Percentiles rank a stretch among this genome's conserved stretches.
Evolutionary conservation across 2,888 invertebrate genomes (phyloP).

Genomic region (Drosophila limbata): DNA sequence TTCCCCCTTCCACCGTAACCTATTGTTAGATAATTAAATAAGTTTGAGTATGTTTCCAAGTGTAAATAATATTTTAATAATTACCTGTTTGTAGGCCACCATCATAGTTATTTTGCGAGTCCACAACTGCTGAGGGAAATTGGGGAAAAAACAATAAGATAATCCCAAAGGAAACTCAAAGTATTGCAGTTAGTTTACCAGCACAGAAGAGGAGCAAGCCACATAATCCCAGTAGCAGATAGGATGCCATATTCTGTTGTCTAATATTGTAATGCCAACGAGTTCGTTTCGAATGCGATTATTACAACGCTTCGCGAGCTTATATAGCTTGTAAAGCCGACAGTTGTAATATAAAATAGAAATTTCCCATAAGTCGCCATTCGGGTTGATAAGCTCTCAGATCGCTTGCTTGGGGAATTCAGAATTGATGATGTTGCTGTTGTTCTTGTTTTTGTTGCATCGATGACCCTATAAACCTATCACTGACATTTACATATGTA

Average conservation of each 20-base stretch:
- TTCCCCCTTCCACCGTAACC: slow-evolving; percentile 5
- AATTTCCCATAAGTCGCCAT: slow-evolving; percentile 36
- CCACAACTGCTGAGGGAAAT: neutral
- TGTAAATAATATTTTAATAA: neutral
- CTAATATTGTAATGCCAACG: neutral
- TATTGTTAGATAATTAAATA: neutral
- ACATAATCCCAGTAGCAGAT: slow-evolving; percentile 33
- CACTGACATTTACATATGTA: neutral
- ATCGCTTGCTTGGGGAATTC: slow-evolving; percentile 44
- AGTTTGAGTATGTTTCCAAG: neutral
- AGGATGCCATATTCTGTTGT: slow-evolving; percentile 35
- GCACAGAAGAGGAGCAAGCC: slow-evolving; percentile 36
- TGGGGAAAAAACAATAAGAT: neutral
- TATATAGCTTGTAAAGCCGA: slow-evolving; percentile 36
- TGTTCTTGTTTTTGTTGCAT: neutral
- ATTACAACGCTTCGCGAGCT: slow-evolving; percentile 7
- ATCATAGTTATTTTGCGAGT: neutral
- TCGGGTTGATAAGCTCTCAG: slow-evolving; percentile 40
- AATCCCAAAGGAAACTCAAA: neutral
- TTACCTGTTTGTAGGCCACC: neutral
- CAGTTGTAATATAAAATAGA: slow-evolving; percentile 9
- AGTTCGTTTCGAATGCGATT: slow-evolving; percentile 26
- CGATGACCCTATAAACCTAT: neutral
- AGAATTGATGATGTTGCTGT: slow-evolving; percentile 14
- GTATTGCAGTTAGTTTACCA: slow-evolving; percentile 24